Base-by-base conservation (phyloP, 2,888 invertebrate species). In the Sthenelais limicola region DNA sequence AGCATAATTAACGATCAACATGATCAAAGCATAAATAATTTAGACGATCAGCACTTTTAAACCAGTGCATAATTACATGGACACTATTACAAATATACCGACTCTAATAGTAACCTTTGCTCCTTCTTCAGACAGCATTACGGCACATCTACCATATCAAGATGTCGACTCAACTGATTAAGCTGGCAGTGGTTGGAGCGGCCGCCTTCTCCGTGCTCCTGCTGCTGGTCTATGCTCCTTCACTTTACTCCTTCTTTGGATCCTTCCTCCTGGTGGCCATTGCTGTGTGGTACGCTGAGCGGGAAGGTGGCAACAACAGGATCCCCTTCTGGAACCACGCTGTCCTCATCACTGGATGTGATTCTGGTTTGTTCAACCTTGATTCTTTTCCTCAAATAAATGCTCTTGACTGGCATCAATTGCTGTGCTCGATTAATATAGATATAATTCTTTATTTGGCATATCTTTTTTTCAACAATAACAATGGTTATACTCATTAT, bases 331-430 rank as follows among this genome's bases (percentile, higher is more conserved):
- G 70, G 51, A 26, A 70, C 56, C 78, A 81, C 62, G 80, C 79
- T 5, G 81, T 84, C 30, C 74, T 84, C 4, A 80, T 84, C 9
- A 83, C 83, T 33, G 83, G 84, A 24, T 84, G 84, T 78, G 84
- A 84, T 72, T 80, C 83, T 77, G 84, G 84, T 84, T 74, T 54
- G 74, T n/a, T 4, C n/a, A n/a, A n/a, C n/a, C n/a, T n/a, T n/a
- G n/a, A n/a, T n/a, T n/a, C n/a, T n/a, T n/a, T n/a, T n/a, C n/a
- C n/a, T n/a, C n/a, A n/a, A n/a, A n/a, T n/a, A n/a, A n/a, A n/a
- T n/a, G n/a, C n/a, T n/a, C n/a, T n/a, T n/a, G n/a, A n/a, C n/a
- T n/a, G n/a, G n/a, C n/a, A n/a, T n/a, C n/a, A n/a, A n/a, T n/a
- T n/a, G n/a, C n/a, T n/a, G n/a, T n/a, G n/a, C n/a, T n/a, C n/a